Percentiles rank a stretch among this genome's conserved stretches.
phyloP scores from a whole-genome alignment of 2,113 vertebrate species.

The Macquaria ambigua region DNA sequence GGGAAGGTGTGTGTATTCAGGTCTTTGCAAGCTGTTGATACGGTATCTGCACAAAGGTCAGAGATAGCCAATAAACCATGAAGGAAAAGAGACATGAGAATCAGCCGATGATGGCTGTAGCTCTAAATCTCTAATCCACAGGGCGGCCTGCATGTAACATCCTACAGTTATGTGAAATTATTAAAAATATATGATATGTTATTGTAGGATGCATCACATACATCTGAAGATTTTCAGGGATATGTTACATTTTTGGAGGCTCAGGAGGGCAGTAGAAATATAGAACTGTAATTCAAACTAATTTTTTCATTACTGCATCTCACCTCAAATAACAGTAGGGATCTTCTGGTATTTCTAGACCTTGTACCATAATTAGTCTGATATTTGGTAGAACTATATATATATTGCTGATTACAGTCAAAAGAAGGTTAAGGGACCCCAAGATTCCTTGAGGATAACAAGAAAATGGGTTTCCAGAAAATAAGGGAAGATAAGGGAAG shows the following conservation, averaged over 20 bases:
- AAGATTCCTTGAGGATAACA: not conserved
- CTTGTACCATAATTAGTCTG: not conserved
- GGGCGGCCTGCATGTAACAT: too few relatives aligned
- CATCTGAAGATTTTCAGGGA: too few relatives aligned
- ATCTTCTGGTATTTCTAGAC: not conserved
- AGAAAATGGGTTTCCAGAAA: not conserved
- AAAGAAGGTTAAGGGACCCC: not conserved
- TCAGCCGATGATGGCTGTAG: too few relatives aligned
- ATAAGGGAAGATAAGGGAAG: too few relatives aligned
- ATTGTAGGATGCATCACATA: too few relatives aligned
- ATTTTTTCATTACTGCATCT: not conserved
- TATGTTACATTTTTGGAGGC: not conserved
- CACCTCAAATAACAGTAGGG: not conserved
- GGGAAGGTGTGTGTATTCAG: not conserved
- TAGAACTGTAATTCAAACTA: not conserved
- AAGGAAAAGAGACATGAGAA: too few relatives aligned
- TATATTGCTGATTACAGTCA: slow-evolving; percentile 2
- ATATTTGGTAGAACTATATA: not conserved
- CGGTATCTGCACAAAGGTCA: not conserved
- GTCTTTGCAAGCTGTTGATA: not conserved
- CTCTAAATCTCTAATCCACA: too few relatives aligned
- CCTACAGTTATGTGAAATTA: too few relatives aligned
- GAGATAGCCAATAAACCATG: not conserved
- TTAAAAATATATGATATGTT: too few relatives aligned
- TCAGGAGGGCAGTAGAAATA: too few relatives aligned